Evolutionary conservation across 2,797 vertebrate species (phyloP).

Genomic region (Babyrousa celebensis): DNA sequence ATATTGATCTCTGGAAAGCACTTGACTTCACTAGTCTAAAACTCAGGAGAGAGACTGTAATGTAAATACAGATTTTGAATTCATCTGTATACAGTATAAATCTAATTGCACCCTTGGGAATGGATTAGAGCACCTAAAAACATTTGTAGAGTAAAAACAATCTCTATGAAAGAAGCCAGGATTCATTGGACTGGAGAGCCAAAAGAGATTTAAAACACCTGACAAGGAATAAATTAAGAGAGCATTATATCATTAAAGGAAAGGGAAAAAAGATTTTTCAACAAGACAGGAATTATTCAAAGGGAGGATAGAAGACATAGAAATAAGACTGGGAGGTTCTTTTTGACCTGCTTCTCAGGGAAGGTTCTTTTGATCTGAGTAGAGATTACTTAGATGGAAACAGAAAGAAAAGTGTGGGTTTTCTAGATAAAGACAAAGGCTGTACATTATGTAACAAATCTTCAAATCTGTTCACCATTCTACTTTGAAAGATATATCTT

Average conservation of each 20-base stretch:
- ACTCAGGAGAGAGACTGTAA: not conserved
- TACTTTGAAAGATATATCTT: not conserved
- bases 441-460: conserved; percentile 43
- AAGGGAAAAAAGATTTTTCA: conserved; percentile 68
- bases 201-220: conserved; percentile 60
- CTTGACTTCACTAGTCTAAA: not conserved
- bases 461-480: not conserved
- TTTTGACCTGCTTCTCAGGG: conserved; percentile 60
- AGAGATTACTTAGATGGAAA: conserved; percentile 45
- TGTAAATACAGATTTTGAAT: conserved; percentile 39
- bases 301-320: conserved; percentile 41
- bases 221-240: conserved; percentile 73
- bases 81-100: conserved; percentile 45
- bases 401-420: conserved; percentile 62
- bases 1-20: not conserved
- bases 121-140: not conserved
- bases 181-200: not conserved
- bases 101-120: not conserved
- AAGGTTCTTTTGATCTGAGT: conserved; percentile 52
- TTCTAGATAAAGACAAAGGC: conserved; percentile 67
- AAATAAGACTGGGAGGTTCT: conserved; percentile 51
- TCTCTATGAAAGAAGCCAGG: conserved; percentile 32
- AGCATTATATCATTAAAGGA: conserved; percentile 69
- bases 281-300: conserved; percentile 67
- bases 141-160: conserved; percentile 11